Base-by-base conservation (phyloP, 1,140 invertebrate species). In the Drosophila yakuba region DNA sequence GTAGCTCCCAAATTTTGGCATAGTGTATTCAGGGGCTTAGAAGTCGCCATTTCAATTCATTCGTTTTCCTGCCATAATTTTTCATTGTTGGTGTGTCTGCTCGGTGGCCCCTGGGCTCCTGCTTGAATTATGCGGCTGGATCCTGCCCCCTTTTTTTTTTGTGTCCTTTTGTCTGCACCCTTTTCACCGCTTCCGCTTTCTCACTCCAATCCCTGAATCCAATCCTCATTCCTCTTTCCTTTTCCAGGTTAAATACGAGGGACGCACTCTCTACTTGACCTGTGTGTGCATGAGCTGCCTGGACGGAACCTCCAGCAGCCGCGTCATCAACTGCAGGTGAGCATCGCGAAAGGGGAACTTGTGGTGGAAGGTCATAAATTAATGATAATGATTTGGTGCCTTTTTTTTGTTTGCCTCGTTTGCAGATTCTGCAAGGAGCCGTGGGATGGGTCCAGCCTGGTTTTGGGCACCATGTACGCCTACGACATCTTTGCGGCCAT, bases 401-500 rank as follows among this genome's bases (percentile, higher is more conserved):
- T 57, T 36, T n/a, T 25, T 4, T 57, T 28, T n/a, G 4, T 0
- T 5, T 17, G 17, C 36, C 20, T 45, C 23, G 17, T 63, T 32
- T 23, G 60, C 57, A 93, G 94, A 72, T 96, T 95, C 92, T 99
- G 98, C 93, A 95, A 95, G 59, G 95, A 95, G 66, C 95, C 95
- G 61, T 99, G 98, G 98, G 97, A 98, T 92, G 98, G 98, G 15
- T 97, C 97, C 7, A 97, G 97, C 38, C 94, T 99, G 45, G 97
- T 99, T 38, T 94, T 99, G 15, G 98, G 98, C 48, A 98, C 98
- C 55, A 98, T 99, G 97, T 99, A 99, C 93, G 97, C 97, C 47
- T 99, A 98, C 89, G 98, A 99, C 93, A 97, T 99, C 71, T 99
- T 99, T 93, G 98, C 98, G 90, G 98, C 98, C 48, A 97, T 96